Evolutionary conservation across 2,888 invertebrate species (phyloP).

Genomic region (Anticlea derivata): DNA sequence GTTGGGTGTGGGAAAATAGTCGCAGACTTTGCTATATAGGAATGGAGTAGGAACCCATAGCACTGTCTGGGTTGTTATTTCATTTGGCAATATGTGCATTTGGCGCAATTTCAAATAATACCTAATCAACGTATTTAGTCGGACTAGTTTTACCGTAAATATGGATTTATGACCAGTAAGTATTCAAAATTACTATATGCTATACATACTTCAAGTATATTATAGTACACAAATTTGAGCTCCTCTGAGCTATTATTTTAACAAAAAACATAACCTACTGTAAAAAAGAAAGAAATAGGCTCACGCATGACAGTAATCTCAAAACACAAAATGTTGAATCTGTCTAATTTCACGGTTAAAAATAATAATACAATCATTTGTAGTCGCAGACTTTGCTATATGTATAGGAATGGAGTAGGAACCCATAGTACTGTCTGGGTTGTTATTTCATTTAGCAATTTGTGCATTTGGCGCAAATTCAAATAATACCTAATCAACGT

Average conservation of each 20-base stretch:
- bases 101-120: constrained; percentile 75
- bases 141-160: constrained; percentile 36
- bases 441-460: constrained; percentile 72
- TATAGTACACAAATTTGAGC: no score
- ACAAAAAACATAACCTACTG: no score
- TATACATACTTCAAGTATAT: no score
- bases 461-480: constrained; percentile 74
- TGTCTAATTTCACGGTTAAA: no score
- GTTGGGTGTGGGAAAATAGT: constrained; percentile 36
- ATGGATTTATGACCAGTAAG: no score
- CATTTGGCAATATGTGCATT: constrained; percentile 74
- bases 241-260: no score
- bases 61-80: constrained; percentile 68
- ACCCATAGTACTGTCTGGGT: constrained; percentile 64
- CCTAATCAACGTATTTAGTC: constrained; percentile 57
- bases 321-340: no score
- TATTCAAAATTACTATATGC: no score
- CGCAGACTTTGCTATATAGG: constrained; percentile 46
- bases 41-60: constrained; percentile 50
- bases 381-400: constrained; percentile 47
- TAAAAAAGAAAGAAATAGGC: no score
- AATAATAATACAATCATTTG: no score
- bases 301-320: no score
- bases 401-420: constrained; percentile 44
- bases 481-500: constrained; percentile 65